A percentile compares a stretch with the other conserved stretches of the same genome.
Conservation (phyloP, 2,113 vertebrate genomes). For the Chaenogobius annularis region DNA sequence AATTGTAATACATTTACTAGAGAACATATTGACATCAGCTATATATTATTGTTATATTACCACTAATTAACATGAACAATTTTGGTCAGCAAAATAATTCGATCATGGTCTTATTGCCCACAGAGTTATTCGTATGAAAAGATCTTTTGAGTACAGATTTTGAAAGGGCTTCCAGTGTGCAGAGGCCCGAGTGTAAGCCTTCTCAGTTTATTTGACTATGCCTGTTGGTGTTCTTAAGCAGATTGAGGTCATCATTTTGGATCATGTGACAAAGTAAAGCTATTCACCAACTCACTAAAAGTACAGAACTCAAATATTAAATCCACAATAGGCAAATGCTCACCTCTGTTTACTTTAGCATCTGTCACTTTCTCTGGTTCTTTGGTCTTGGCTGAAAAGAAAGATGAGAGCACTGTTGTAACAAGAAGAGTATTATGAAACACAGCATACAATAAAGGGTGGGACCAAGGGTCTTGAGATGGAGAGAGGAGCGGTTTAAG, state of each 20-base stretch:
- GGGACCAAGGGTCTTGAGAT: background rate
- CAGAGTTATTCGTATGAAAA: constrained; percentile 39
- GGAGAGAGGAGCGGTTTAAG: background rate
- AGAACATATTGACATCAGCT: no score
- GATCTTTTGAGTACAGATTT: constrained; percentile 25
- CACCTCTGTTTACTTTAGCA: constrained; percentile 85
- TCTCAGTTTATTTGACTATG: constrained; percentile 11
- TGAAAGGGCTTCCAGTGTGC: constrained; percentile 26
- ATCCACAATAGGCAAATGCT: constrained; percentile 47
- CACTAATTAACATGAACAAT: background rate
- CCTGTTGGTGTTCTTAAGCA: constrained; percentile 10
- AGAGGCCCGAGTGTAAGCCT: constrained; percentile 13
- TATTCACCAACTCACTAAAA: constrained; percentile 5
- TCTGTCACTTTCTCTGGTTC: constrained; percentile 88
- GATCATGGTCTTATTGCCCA: constrained; percentile 10
- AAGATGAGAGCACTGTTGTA: constrained; percentile 35
- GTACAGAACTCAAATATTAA: background rate
- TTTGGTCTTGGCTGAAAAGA: constrained; percentile 89
- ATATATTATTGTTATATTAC: no score
- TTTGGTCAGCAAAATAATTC: background rate
- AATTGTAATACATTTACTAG: no score
- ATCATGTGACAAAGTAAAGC: constrained; percentile 18
- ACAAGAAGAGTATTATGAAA: constrained; percentile 14
- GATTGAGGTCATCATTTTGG: constrained; percentile 11
- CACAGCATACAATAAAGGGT: constrained; percentile 19